Base-by-base conservation (phyloP, 2,797 vertebrate genomes). In the Spinus pinus region DNA sequence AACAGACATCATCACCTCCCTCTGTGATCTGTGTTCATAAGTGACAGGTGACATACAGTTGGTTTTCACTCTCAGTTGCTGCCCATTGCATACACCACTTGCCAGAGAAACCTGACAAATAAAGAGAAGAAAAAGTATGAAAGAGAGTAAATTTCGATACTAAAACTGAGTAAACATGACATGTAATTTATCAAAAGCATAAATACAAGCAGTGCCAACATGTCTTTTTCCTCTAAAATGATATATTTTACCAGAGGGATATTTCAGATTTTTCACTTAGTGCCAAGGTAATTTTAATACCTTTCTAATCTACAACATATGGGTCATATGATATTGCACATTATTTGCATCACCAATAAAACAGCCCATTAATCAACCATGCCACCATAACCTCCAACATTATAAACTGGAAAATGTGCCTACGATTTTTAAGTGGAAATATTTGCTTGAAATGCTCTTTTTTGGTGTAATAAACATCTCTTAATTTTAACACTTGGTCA, bases 301-400 rank as follows among this genome's bases (percentile, higher is more conserved):
- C 57, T 95, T 79, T 66, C 72, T 97, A 97, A 98, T 97, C 89
- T 95, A 95, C 90, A 97, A 94, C 97, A 97, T 86, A 97, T 97
- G 97, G 95, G 82, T 95, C 93, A 94, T 94, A 90, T 91, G 96
- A 96, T 95, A 97, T 96, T 96, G 84, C 77, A 88, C 56, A 93
- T 96, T 97, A 97, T 97, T 97, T 97, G 96, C 93, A 97, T 97
- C 94, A 91, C 89, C 95, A 97, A 93, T 97, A 97, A 98, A 98
- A 97, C 94, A 98, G 94, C 64, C 93, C 96, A 97, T 98, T 98
- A 98, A 98, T 98, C 98, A 98, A 95, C 96, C 37, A 73, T 84
- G 72, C 86, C 91, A 87, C 91, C 81, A 66, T 87, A 96, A 90
- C 75, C 67, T 94, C 90, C 80, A 94, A 67, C 53, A 86, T 24